Conservation (phyloP, 37 sponge, comb jelly and placozoan species). For the Mnemiopsis leidyi region DNA sequence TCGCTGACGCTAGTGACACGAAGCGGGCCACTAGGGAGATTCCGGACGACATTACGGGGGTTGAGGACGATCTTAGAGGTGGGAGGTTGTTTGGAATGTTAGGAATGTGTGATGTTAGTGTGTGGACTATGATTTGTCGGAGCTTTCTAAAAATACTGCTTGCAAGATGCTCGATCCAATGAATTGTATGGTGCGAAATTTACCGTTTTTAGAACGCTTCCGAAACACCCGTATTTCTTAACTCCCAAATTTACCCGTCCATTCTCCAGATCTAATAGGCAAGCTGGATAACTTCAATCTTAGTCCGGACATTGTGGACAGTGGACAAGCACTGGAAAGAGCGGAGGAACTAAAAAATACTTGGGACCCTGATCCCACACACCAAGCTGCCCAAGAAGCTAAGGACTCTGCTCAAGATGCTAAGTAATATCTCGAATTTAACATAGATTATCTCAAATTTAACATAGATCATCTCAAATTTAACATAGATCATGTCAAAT, state of each 20-base stretch:
- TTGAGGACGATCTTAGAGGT: not conserved
- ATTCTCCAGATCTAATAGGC: not conserved
- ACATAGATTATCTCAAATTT: no score
- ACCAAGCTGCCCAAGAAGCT: not conserved
- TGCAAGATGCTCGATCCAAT: no score
- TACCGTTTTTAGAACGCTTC: no score
- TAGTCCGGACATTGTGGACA: not conserved
- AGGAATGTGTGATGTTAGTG: not conserved
- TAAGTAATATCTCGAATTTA: no score
- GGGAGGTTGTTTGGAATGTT: no score
- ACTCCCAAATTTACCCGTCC: no score
- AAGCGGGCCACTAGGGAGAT: not conserved
- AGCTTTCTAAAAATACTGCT: no score
- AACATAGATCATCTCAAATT: no score
- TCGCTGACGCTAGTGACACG: not conserved
- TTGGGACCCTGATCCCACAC: not conserved
- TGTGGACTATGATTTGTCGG: no score
- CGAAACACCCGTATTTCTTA: no score
- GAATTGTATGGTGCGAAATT: no score
- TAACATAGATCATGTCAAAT: no score
- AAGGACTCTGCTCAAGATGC: not conserved
- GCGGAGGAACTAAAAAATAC: not conserved
- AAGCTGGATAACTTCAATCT: not conserved
- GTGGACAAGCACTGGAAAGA: not conserved
- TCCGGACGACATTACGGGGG: not conserved